Conservation (phyloP, 2,113 vertebrate genomes). For the Percina caprodes region DNA sequence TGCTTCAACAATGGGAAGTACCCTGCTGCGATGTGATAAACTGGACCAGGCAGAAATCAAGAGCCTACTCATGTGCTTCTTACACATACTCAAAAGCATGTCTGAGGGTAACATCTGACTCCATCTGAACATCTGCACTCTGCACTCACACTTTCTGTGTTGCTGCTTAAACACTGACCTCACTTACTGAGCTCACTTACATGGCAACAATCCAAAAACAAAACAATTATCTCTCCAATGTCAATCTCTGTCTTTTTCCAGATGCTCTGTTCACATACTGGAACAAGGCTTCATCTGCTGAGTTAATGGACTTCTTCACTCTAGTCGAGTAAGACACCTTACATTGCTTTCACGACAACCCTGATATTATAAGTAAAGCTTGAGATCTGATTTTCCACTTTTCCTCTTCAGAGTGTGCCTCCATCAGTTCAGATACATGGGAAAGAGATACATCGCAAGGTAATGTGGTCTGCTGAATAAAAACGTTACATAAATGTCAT, state of each 20-base stretch:
- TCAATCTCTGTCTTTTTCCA: conserved; percentile 72
- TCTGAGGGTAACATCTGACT: conserved; percentile 89
- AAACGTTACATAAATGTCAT: neutral
- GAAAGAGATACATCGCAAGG: conserved; percentile 98
- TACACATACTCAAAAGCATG: conserved; percentile 98
- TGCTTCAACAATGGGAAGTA: conserved; percentile 86
- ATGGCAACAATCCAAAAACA: neutral
- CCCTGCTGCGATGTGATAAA: conserved; percentile 93
- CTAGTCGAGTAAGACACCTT: conserved; percentile 91
- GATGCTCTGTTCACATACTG: conserved; percentile 97
- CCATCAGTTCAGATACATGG: conserved; percentile 99
- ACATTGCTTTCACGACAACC: neutral
- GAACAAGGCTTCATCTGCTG: conserved; percentile 94
- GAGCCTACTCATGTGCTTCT: conserved; percentile 97
- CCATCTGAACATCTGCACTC: neutral
- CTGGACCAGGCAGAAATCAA: conserved; percentile 97
- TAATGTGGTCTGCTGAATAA: conserved; percentile 79
- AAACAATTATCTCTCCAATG: neutral
- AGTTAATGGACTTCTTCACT: conserved; percentile 98
- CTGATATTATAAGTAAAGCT: neutral
- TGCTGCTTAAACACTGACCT: neutral
- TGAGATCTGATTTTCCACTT: neutral
- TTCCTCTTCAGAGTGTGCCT: conserved; percentile 90
- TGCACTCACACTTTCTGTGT: too few relatives aligned
- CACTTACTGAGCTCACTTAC: neutral